phyloP scores from a whole-genome alignment of 2,113 vertebrate species.

The Epinephelus lanceolatus region DNA sequence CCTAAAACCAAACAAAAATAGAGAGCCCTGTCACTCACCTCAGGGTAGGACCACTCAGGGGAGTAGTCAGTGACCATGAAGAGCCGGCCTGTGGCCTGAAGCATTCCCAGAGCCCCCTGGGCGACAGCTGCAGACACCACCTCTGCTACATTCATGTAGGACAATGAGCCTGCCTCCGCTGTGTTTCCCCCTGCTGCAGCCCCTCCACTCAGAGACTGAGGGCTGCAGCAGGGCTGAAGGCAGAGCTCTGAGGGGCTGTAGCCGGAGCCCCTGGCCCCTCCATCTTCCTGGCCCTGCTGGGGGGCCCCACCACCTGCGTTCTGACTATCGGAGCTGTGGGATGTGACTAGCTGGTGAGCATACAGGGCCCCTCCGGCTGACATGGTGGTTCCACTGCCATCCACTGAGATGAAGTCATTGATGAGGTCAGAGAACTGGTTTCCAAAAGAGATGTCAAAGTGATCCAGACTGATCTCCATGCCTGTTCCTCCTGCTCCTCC shows the following conservation, averaged over 20 bases:
- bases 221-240: conserved; percentile 95
- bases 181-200: conserved; percentile 78
- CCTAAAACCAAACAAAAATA: background rate
- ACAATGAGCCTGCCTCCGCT: conserved; percentile 89
- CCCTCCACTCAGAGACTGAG: conserved; percentile 88
- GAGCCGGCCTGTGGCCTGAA: conserved; percentile 95
- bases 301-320: conserved; percentile 72
- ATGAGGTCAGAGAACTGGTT: conserved; percentile 99
- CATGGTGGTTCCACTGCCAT: conserved; percentile 89
- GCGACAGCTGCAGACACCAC: conserved; percentile 95
- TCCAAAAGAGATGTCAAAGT: conserved; percentile 99
- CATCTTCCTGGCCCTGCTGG: conserved; percentile 86
- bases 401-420: conserved; percentile 98
- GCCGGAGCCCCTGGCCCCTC: conserved; percentile 86
- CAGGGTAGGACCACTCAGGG: conserved; percentile 98
- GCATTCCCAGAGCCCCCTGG: conserved; percentile 93
- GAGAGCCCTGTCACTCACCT: conserved; percentile 86
- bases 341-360: conserved; percentile 93
- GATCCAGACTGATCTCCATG: conserved; percentile 99
- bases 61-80: conserved; percentile 99
- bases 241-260: conserved; percentile 95
- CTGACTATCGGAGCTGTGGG: conserved; percentile 86
- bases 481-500: conserved; percentile 86
- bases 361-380: conserved; percentile 87
- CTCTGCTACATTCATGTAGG: conserved; percentile 98